These are phyloP conservation scores for Sigmodon hispidus DNA, from an alignment of 2,113 vertebrate species.

Conservation along the genomic window DNA sequence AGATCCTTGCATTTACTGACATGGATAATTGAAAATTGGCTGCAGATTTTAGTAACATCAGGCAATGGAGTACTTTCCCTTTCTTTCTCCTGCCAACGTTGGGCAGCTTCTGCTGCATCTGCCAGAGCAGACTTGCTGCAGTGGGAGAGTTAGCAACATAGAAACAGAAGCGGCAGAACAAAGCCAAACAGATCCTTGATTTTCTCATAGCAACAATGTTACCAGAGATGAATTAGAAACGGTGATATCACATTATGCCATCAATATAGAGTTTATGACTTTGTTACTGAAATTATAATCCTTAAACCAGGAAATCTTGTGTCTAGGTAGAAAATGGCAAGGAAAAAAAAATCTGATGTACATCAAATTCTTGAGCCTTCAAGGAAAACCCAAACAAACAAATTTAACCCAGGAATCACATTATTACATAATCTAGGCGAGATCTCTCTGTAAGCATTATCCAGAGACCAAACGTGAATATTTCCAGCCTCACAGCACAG, in stretches of 20 bases:
- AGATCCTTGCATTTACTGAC: conserved; percentile 38
- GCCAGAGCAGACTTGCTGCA: conserved; percentile 11
- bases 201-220: background rate
- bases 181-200: background rate
- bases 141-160: background rate
- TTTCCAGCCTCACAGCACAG: conserved; percentile 44
- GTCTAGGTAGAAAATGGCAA: background rate
- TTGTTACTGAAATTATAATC: background rate
- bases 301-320: background rate
- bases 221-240: conserved; percentile 8
- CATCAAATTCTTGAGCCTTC: conserved; percentile 52
- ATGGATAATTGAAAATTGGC: conserved; percentile 65
- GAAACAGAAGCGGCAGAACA: background rate
- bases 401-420: conserved; percentile 4
- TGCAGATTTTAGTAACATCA: conserved; percentile 56
- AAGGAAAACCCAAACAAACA: conserved; percentile 45
- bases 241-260: background rate
- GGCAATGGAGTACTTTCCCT: conserved; percentile 28
- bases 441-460: conserved; percentile 44
- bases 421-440: conserved; percentile 63
- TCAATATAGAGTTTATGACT: background rate
- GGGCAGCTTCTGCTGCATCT: conserved; percentile 20
- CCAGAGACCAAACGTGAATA: conserved; percentile 64
- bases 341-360: background rate
- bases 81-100: conserved; percentile 6